Evolutionary conservation across 1,140 invertebrate genomes (phyloP), one percentile per base, ranked within the genome.

Genomic region (Bombus huntii): DNA sequence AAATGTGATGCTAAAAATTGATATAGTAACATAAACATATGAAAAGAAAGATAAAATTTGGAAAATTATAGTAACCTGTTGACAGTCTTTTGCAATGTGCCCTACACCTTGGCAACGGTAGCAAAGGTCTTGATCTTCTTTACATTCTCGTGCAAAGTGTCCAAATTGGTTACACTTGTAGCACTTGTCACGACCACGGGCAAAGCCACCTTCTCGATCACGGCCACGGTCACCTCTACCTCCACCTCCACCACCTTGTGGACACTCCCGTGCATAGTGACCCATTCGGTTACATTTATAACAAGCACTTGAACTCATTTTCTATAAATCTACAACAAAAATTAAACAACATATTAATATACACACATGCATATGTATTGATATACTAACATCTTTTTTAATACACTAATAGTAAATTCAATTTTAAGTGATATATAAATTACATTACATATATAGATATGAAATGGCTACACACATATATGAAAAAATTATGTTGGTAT

Each of bases 111-210:
- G 97, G 96, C 97, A 98, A 89, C 98, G 97, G 94, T 98, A 98
- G 96, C 98, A 98, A 88, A 97, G 96, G 93, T 98, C 97, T 80
- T 97, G 97, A 91, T 97, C 97, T 94, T 98, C 98, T 93, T 98
- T 98, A 96, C 98, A 99, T 91, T 98, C 98, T 87, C 98, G 97
- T 89, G 98, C 98, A 94, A 98, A 98, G 95, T 99, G 98, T 70
- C 98, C 98, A 93, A 97, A 97, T 94, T 98, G 96, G 95, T 99
- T 99, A 96, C 98, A 99, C 96, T 98, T 99, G 97, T 98, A 99
- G 96, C 98, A 99, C 96, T 98, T 98, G 91, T 98, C 97, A 87
- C 97, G 96, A 65, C 96, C 95, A 89, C 97, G 95, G 82, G 95
- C 96, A 70, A 96, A 96, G 86, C 96, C 96, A 78, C 94, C 94